Conservation (phyloP, 2,888 invertebrate species). For the Eueremaeus valkanovi region DNA sequence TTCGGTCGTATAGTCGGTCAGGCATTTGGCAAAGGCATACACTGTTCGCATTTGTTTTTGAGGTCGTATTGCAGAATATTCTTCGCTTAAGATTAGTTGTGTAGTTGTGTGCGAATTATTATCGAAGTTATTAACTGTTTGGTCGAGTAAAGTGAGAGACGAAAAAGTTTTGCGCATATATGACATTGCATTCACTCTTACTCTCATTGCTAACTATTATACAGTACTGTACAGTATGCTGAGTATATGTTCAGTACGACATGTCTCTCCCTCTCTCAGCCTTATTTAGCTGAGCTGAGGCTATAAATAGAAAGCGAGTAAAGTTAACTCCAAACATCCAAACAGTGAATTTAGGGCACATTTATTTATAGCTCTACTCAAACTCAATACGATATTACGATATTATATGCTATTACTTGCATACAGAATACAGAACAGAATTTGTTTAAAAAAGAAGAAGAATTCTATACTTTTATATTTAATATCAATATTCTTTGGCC, state of each 20-base stretch:
- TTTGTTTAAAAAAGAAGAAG: background rate
- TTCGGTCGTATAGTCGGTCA: no score
- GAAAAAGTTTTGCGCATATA: conserved; percentile 11
- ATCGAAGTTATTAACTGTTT: background rate
- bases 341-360: conserved; percentile 30
- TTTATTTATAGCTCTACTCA: conserved; percentile 15
- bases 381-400: background rate
- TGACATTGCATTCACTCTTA: background rate
- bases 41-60: conserved; percentile 10
- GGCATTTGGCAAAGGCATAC: background rate
- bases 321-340: conserved; percentile 10
- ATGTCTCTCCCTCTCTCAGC: no score
- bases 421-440: background rate
- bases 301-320: conserved; percentile 5
- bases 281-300: conserved; percentile 11
- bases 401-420: background rate
- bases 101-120: background rate
- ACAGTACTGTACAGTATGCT: no score
- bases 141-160: background rate
- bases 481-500: background rate
- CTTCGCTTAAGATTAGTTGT: background rate
- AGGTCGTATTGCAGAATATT: background rate
- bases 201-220: background rate
- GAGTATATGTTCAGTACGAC: no score
- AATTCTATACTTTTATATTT: background rate